Evolutionary conservation across 2,888 invertebrate genomes (phyloP).

Genomic region (Eilema sororculum): DNA sequence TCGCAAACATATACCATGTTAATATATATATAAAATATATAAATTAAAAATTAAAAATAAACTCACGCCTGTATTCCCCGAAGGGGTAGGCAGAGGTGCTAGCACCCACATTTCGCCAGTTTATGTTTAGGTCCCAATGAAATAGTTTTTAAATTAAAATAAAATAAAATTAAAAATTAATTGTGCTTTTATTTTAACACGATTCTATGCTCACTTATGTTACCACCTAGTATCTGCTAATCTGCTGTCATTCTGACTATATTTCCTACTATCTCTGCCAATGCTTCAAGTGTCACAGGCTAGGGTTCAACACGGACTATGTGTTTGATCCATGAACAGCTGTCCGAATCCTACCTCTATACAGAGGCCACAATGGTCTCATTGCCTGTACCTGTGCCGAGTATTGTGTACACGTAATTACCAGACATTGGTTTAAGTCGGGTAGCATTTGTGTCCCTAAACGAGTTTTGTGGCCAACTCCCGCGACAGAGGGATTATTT

Average conservation of each 20-base stretch:
- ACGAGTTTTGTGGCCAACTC: constrained; percentile 22
- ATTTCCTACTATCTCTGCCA: background rate
- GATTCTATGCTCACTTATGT: background rate
- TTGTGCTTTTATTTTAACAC: too few species aligned
- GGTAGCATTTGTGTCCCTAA: constrained; percentile 4
- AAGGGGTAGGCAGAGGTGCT: too few species aligned
- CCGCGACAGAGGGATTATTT: background rate
- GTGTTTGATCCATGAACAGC: background rate
- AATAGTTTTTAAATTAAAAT: too few species aligned
- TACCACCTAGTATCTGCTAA: background rate
- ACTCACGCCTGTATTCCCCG: too few species aligned
- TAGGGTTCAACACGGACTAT: background rate
- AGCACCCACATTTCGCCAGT: too few species aligned
- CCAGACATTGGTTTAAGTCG: constrained; percentile 4
- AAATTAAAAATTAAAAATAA: too few species aligned
- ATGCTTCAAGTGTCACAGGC: background rate
- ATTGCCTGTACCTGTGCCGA: background rate
- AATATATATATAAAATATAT: too few species aligned
- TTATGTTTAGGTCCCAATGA: too few species aligned
- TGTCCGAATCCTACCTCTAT: background rate
- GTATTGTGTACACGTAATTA: constrained; percentile 4
- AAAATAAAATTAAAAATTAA: too few species aligned
- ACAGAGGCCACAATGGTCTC: constrained; percentile 1
- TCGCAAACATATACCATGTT: too few species aligned
- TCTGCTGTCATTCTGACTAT: background rate